Evolutionary conservation across 2,888 invertebrate species (phyloP), one percentile per base, ranked within the genome.

Genomic region (Eupithecia inturbata): DNA sequence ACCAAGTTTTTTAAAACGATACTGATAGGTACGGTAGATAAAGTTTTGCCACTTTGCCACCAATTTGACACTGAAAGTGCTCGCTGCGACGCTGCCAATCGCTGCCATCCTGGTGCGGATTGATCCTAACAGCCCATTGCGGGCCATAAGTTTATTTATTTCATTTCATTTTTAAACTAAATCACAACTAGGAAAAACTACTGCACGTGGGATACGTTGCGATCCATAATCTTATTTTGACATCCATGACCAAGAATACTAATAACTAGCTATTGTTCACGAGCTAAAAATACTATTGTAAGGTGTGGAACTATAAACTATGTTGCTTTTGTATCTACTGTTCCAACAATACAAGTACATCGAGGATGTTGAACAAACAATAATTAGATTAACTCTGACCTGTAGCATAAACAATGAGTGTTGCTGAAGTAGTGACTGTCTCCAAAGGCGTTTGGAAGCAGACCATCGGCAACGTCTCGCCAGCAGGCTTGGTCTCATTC

Each of bases 381-480:
- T 31, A 62, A 31, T 62, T 12, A 14, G 19, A 14, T 12, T 73
- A 28, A 63, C 60, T 45, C 45, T 60, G 70, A 95, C 92, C 93
- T 87, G 92, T 87, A 79, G 94, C 90, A 83, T 93, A 92, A 77
- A 88, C 87, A 80, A 94, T 87, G 66, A 93, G 86, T 69, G 89
- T 89, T 41, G 89, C 83, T 45, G 95, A 91, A 60, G 92, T 88
- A 77, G 89, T 88, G 26, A 87, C 86, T 68, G 91, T 89, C 64
- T 91, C 91, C 71, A 87, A 73, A 0, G 92, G 89, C 0, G 90
- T 82, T 19, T 87, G 82, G 80, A 95, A 95, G 82, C 96, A 96
- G 10, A 96, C 92, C 76, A 96, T 88, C 0, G 95, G 95, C 53
- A 95, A 81, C 6, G 95, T 95, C 26, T 93, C 80, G 10, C 91